Base-by-base conservation (phyloP, 2,888 invertebrate genomes). In the Priocnemis perturbator region DNA sequence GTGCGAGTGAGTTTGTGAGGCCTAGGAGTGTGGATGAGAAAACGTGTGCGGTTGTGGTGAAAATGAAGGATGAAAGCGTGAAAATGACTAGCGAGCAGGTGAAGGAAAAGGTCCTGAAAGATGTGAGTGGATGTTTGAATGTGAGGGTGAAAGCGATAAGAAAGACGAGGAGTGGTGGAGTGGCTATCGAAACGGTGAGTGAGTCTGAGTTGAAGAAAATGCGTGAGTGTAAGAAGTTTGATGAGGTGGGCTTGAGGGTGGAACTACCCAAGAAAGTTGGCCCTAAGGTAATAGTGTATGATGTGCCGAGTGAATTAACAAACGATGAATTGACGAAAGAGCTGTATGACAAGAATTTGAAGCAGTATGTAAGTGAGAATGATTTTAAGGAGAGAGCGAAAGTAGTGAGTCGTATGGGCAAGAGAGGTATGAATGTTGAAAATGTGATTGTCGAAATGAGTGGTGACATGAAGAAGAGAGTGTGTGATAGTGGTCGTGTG, bases 161-260 rank as follows among this genome's bases (percentile, higher is more conserved):
- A 4, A 45, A 55, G 23, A 52, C 7, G 0, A 44, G 26, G 11
- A 60, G 15, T 37, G 58, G 44, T 0, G 65, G 65, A 0, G 0
- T 65, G 0, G 60, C 30, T 0, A 65, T 65, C 11, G 65, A 60
- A 26, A 30, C 65, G 1, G 53, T 19, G 5, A 62, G 47, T 14
- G 47, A 62, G 17, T 11, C 1, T 2, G 62, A 67, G 4, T 0
- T 23, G 26, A 26, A 26, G 0, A 30, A 44, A 21, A 0, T 67
- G 0, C 14, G 14, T 19, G 47, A 45, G 20, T 67, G 62, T 26
- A n/a, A 21, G 11, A 66, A 30, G 15, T 60, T 66, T 57, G 37
- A 37, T 0, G 50, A 55, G 0, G 14, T 60, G 2, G 61, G 59
- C 0, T 4, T 67, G 21, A 53, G 52, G 20, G 59, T 59, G 0